phyloP scores from a whole-genome alignment of 2,888 invertebrate genomes.

The Phyllotreta cruciferae region DNA sequence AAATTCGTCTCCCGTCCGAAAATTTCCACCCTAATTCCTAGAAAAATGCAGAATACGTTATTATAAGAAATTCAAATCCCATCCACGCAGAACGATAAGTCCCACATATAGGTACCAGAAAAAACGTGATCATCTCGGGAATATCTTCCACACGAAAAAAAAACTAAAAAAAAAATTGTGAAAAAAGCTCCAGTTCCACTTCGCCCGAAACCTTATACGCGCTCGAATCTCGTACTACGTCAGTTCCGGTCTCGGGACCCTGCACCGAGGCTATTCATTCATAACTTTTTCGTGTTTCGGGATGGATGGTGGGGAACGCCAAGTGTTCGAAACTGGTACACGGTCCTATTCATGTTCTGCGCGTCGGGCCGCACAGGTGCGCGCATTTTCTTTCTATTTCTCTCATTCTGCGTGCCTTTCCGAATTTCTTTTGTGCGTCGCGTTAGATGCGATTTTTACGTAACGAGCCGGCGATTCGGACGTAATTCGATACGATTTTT shows the following conservation, averaged over 20 bases:
- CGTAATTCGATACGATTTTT: conserved; percentile 13
- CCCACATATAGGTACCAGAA: too few relatives aligned
- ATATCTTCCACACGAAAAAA: conserved; percentile 11
- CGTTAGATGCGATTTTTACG: conserved; percentile 4
- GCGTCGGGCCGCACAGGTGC: conserved; percentile 39
- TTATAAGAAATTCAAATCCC: too few relatives aligned
- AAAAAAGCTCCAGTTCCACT: conserved; percentile 20
- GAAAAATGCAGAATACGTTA: too few relatives aligned
- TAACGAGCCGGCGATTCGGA: conserved; percentile 7
- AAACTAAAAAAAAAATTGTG: conserved; percentile 7
- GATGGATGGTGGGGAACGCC: conserved; percentile 51
- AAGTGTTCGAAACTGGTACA: conserved; percentile 44
- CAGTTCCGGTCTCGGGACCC: conserved; percentile 49
- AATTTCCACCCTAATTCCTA: too few relatives aligned
- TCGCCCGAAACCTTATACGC: conserved; percentile 13
- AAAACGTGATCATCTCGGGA: too few relatives aligned
- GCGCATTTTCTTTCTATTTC: conserved; percentile 35
- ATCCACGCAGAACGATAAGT: too few relatives aligned
- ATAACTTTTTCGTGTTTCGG: conserved; percentile 54
- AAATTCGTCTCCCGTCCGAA: too few relatives aligned
- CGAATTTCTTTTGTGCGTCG: conserved; percentile 9
- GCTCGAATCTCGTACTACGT: conserved; percentile 33
- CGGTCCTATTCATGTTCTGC: conserved; percentile 39
- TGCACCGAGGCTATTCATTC: conserved; percentile 63
- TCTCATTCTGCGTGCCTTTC: conserved; percentile 30